A percentile compares a stretch with the other conserved stretches of the same genome.
These are phyloP conservation scores for Leptinotarsa texana DNA, from an alignment of 1,140 invertebrate genomes.

Conservation along the genomic window DNA sequence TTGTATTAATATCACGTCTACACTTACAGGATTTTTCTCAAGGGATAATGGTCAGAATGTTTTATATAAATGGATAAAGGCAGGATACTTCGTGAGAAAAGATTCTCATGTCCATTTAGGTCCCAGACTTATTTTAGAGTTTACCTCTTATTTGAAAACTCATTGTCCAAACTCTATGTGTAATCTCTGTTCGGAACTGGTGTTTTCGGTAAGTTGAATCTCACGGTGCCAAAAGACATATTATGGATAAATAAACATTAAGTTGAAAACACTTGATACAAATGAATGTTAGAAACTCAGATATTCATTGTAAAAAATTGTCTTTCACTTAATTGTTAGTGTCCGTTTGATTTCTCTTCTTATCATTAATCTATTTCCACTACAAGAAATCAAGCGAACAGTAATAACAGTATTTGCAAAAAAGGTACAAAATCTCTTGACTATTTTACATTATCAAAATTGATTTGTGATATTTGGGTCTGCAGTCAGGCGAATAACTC, in stretches of 20 bases:
- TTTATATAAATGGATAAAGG: conserved; percentile 41
- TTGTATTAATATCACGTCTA: conserved; percentile 46
- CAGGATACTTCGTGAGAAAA: conserved; percentile 42
- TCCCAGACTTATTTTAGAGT: conserved; percentile 43
- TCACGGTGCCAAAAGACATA: not conserved
- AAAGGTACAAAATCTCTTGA: too few relatives aligned
- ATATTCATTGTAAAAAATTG: too few relatives aligned
- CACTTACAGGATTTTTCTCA: conserved; percentile 33
- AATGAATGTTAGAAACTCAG: too few relatives aligned
- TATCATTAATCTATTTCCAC: too few relatives aligned
- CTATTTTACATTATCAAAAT: too few relatives aligned
- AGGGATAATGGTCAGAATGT: conserved; percentile 41
- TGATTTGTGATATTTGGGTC: too few relatives aligned
- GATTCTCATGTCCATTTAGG: conserved; percentile 40
- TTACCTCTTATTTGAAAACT: conserved; percentile 42
- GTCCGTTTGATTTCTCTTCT: too few relatives aligned
- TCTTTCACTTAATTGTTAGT: too few relatives aligned
- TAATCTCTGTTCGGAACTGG: conserved; percentile 44
- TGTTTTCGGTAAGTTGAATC: conserved; percentile 39
- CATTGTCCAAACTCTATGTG: conserved; percentile 40
- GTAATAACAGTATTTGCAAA: too few relatives aligned
- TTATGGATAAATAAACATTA: not conserved
- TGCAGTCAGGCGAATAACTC: too few relatives aligned
- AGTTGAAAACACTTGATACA: too few relatives aligned
- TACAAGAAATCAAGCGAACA: too few relatives aligned